Base-by-base conservation (phyloP, 2,113 vertebrate species). In the Sapajus apella region DNA sequence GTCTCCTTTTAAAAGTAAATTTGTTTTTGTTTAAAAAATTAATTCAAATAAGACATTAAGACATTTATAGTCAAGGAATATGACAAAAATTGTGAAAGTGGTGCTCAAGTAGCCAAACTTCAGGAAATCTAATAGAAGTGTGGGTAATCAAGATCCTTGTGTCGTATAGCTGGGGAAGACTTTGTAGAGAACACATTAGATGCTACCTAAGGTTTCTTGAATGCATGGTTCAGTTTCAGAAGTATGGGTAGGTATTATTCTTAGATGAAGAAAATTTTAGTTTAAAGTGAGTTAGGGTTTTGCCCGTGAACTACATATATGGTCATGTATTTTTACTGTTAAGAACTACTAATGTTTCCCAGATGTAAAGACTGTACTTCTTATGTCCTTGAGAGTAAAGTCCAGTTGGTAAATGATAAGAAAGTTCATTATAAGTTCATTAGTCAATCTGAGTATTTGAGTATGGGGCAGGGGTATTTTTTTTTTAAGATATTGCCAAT, bases 1-100 rank as follows among this genome's bases (percentile, higher is more conserved):
- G 9, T 96, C 90, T 88, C 12, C 40, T 93, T 68, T 93, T 93
- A 80, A 96, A 89, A 81, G 27, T 45, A 73, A 77, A 84, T 86
- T 52, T 96, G 32, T 64, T 61, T 83, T 68, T 95, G 64, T 68
- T 95, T 70, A 64, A 30, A 89, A 75, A 25, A 13, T 76, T 47
- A 72, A 64, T 90, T 70, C 86, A 87, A 89, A 50, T 76, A 87
- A 79, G 95, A 75, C 79, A 20, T 93, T 61, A 56, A 52, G n/a
- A 79, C 45, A 61, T 23, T 43, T 79, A 58, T 92, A 14, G 2
- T 55, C 93, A 87, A 21, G 43, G n/a, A 89, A 79, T 83, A 52
- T 86, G 40, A 70, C 23, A 56, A 88, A 90, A 52, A 61, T 72
- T 83, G 11, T 55, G 64, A 66, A 95, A 73, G n/a, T 76, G 32